These are phyloP conservation scores for Delphinus delphis DNA, from an alignment of 2,113 vertebrate species.

Conservation along the genomic window DNA sequence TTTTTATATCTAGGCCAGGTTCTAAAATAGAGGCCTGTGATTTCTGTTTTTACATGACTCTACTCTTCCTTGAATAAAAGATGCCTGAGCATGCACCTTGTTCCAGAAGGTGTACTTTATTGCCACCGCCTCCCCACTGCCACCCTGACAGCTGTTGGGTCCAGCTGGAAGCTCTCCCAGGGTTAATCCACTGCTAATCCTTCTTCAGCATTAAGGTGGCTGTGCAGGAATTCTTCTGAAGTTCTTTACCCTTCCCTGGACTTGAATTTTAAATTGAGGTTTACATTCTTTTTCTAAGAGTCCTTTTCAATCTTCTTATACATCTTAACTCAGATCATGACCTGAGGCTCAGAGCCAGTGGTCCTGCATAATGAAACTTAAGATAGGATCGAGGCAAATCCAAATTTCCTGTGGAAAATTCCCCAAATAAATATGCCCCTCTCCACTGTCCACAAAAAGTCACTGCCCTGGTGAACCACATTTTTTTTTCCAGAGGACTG, in stretches of 20 bases:
- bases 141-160: neutral
- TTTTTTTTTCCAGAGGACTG: neutral
- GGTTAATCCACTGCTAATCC: neutral
- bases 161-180: neutral
- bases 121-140: fast-evolving
- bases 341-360: neutral
- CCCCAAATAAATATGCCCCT: neutral
- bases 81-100: neutral
- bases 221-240: neutral
- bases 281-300: neutral
- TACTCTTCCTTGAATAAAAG: neutral
- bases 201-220: neutral
- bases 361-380: neutral
- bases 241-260: neutral
- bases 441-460: neutral
- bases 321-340: neutral
- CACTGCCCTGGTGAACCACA: neutral
- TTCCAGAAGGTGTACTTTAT: neutral
- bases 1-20: neutral
- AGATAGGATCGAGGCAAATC: neutral
- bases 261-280: neutral
- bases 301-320: neutral
- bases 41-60: neutral
- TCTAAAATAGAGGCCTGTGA: conserved; percentile 7
- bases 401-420: neutral